phyloP scores from a whole-genome alignment of 2,797 vertebrate genomes.

The Gouania willdenowi region DNA sequence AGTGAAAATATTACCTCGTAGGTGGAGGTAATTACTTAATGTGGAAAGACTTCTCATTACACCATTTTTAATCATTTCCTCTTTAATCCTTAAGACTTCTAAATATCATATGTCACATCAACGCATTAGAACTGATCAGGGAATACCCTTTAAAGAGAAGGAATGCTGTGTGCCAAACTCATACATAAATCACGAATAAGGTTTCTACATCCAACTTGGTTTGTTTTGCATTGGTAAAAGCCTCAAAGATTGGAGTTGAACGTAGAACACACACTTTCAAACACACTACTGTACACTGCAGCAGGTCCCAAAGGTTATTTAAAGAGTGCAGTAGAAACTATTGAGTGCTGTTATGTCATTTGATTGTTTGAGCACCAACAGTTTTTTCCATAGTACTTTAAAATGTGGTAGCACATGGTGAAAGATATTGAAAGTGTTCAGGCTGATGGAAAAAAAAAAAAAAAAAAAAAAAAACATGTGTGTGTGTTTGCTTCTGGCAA shows the following conservation, averaged over 20 bases:
- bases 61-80: too few species aligned
- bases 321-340: neutral
- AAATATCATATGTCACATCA: too few species aligned
- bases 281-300: neutral
- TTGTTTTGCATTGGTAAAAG: neutral
- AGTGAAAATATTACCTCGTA: too few species aligned
- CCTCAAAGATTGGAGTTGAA: neutral
- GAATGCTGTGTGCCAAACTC: neutral
- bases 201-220: neutral
- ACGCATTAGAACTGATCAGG: too few species aligned
- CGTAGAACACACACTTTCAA: neutral
- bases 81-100: too few species aligned
- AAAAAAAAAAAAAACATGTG: neutral
- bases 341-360: conserved; percentile 3
- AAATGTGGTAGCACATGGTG: too few species aligned
- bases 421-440: neutral
- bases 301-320: too few species aligned
- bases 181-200: conserved; percentile 3
- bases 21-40: too few species aligned
- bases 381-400: too few species aligned
- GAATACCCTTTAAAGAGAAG: too few species aligned
- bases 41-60: too few species aligned
- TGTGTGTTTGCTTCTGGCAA: neutral
- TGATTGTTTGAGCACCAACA: neutral
- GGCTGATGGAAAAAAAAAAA: neutral